Conservation (phyloP, 2,113 vertebrate species). For the Campylomormyrus numenius region DNA sequence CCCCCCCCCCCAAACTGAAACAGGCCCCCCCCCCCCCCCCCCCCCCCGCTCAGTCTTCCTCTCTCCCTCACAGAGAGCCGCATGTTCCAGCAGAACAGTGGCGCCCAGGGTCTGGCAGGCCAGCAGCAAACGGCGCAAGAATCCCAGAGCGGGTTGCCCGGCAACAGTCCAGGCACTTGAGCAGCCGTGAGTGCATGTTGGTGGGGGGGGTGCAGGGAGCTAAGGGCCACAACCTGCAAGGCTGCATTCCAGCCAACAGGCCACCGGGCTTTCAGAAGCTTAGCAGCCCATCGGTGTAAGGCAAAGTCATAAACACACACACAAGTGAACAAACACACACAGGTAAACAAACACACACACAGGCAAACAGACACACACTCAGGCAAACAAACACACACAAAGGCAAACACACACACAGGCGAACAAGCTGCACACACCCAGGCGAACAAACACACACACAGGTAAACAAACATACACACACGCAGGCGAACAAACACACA, state of each 20-base stretch:
- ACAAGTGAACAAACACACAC: too few relatives aligned
- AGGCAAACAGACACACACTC: too few relatives aligned
- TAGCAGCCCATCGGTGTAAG: slow-evolving; percentile 28
- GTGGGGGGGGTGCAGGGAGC: slow-evolving; percentile 7
- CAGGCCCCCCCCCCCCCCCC: slow-evolving; percentile 6
- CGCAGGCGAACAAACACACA: not conserved
- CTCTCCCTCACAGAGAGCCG: not conserved
- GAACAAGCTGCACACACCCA: too few relatives aligned
- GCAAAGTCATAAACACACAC: slow-evolving; percentile 12
- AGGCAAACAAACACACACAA: not conserved
- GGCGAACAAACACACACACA: not conserved
- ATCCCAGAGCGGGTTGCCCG: slow-evolving; percentile 33
- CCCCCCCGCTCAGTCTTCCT: not conserved
- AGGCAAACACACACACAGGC: too few relatives aligned
- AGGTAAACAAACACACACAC: too few relatives aligned
- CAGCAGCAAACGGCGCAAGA: slow-evolving; percentile 23
- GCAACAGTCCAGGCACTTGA: slow-evolving; percentile 33
- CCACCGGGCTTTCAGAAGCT: slow-evolving; percentile 14
- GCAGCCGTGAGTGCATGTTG: slow-evolving; percentile 25
- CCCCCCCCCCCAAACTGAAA: too few relatives aligned
- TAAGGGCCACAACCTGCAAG: not conserved
- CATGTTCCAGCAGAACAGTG: not conserved
- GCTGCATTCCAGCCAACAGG: slow-evolving; percentile 22
- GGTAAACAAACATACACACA: not conserved
- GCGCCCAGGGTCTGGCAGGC: not conserved